Evolutionary conservation across 2,113 vertebrate genomes (phyloP).

Genomic region (Rhodinocichla rosea): DNA sequence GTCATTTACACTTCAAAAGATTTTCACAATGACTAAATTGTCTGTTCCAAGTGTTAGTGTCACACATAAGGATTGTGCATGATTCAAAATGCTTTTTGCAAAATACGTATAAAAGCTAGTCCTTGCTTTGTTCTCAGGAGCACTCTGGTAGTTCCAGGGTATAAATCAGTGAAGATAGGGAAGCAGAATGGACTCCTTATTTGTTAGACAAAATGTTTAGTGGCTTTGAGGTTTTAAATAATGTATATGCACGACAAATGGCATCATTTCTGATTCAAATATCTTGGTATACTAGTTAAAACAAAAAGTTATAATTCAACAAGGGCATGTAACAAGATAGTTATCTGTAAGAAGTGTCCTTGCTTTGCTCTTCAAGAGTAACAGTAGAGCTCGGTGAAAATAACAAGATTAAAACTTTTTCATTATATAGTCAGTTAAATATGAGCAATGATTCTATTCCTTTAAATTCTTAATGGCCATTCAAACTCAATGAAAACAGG

Average conservation of each 20-base stretch:
- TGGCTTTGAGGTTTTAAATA: not conserved
- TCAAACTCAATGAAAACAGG: not conserved
- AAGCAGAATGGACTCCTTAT: not conserved
- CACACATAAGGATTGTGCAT: not conserved
- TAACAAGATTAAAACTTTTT: not conserved
- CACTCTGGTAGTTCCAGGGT: not conserved
- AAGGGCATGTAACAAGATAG: not conserved
- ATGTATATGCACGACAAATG: not conserved
- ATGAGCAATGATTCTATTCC: not conserved
- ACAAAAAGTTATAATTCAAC: not conserved
- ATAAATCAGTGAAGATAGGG: not conserved
- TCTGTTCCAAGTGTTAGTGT: not conserved
- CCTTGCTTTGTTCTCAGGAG: not conserved
- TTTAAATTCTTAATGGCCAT: not conserved
- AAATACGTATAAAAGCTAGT: not conserved
- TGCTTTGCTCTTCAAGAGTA: not conserved
- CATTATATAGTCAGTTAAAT: not conserved
- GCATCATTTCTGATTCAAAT: not conserved
- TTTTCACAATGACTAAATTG: not conserved
- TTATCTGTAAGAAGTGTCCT: not conserved
- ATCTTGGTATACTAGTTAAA: not conserved
- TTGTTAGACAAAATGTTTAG: not conserved
- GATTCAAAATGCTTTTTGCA: not conserved
- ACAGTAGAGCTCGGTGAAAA: not conserved
- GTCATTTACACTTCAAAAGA: not conserved